Percentiles rank a stretch among this genome's conserved stretches.
Conservation (phyloP, 2,113 vertebrate genomes). For the Otocyon megalotis region DNA sequence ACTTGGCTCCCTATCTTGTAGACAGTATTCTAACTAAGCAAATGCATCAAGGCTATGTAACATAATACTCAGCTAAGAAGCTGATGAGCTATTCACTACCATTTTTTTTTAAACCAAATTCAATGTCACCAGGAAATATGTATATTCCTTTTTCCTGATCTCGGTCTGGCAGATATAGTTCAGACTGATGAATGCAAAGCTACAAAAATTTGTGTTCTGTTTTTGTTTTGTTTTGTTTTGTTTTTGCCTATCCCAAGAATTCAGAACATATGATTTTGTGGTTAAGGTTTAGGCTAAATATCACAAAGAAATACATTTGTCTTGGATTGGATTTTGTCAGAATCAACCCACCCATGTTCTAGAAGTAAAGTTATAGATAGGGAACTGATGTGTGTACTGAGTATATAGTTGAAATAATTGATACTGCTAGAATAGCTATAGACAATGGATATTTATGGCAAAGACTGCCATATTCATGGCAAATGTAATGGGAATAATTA, state of each 20-base stretch:
- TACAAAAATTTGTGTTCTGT: neutral
- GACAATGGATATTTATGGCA: neutral
- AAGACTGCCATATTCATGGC: neutral
- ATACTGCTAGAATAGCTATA: neutral
- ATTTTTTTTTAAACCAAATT: neutral
- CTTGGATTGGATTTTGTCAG: neutral
- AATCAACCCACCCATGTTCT: neutral
- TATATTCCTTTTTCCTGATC: neutral
- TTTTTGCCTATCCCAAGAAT: neutral
- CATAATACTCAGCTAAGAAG: neutral
- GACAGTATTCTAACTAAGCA: neutral
- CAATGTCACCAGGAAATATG: neutral
- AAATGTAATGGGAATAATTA: neutral
- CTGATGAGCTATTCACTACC: neutral
- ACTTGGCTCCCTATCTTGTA: neutral
- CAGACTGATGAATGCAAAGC: neutral
- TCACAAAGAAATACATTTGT: neutral
- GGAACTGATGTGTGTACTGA: neutral
- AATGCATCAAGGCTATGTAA: neutral
- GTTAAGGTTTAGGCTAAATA: neutral
- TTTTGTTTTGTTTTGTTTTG: neutral
- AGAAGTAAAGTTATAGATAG: neutral
- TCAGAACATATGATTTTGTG: neutral
- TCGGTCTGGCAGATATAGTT: neutral
- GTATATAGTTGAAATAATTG: neutral